A percentile compares a stretch with the other conserved stretches of the same genome.
Conservation (phyloP, 53 echinoderm and acorn worm genomes). For the Glandiceps talaboti region DNA sequence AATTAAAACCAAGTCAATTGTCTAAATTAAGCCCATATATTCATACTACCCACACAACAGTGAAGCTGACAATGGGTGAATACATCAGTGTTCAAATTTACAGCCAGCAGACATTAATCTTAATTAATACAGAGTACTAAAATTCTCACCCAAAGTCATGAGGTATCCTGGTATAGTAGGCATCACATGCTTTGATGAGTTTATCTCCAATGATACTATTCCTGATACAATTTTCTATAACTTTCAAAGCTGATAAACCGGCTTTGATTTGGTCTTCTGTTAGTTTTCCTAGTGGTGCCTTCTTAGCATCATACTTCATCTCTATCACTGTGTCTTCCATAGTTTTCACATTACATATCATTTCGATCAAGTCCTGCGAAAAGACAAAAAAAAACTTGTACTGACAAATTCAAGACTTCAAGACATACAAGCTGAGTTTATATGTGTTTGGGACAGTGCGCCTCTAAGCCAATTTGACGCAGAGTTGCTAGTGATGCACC, state of each 20-base stretch:
- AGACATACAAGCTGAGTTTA: too few relatives aligned
- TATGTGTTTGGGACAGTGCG: too few relatives aligned
- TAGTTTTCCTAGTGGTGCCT: conserved; percentile 93
- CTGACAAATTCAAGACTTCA: too few relatives aligned
- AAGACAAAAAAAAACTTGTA: too few relatives aligned
- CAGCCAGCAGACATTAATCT: background rate
- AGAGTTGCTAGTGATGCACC: too few relatives aligned
- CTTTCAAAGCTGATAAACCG: conserved; percentile 74
- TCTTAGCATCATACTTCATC: conserved; percentile 98
- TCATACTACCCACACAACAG: too few relatives aligned
- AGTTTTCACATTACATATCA: conserved; percentile 86
- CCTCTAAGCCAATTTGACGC: too few relatives aligned
- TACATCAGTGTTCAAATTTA: background rate
- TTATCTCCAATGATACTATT: conserved; percentile 46
- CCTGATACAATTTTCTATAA: conserved; percentile 72
- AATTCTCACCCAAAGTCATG: conserved; percentile 88
- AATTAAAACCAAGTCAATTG: background rate
- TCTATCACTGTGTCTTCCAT: conserved; percentile 96
- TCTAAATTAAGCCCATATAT: too few relatives aligned
- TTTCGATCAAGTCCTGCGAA: conserved; percentile 49
- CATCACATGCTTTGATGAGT: conserved; percentile 88
- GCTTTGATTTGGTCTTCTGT: conserved; percentile 83
- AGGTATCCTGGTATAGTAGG: conserved; percentile 89
- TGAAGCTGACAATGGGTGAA: background rate
- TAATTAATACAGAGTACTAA: background rate